Percentiles rank a stretch among this genome's conserved stretches.
phyloP scores from a whole-genome alignment of 2,797 vertebrate genomes.

The Amblyopsis hoosieri region DNA sequence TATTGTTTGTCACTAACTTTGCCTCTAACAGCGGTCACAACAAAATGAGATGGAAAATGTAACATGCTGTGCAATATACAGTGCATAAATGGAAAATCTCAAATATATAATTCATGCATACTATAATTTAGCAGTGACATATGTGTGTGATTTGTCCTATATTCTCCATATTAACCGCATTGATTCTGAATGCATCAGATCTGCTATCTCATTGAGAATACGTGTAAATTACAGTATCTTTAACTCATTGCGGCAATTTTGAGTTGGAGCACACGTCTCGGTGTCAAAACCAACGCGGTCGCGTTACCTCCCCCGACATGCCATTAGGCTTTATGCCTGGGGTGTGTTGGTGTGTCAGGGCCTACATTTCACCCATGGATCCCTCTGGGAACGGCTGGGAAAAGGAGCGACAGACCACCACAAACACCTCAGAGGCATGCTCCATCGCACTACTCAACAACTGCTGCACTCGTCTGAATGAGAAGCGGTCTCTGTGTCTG shows the following conservation, averaged over 20 bases:
- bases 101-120: too few species aligned
- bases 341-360: conserved; percentile 42
- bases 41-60: too few species aligned
- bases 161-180: conserved; percentile 29
- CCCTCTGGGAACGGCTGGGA: conserved; percentile 41
- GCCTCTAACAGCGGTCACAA: too few species aligned
- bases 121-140: too few species aligned
- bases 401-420: conserved; percentile 32
- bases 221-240: conserved; percentile 29
- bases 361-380: conserved; percentile 58
- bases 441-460: conserved; percentile 26
- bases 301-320: conserved; percentile 25
- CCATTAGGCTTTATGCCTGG: conserved; percentile 44
- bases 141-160: too few species aligned
- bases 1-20: too few species aligned
- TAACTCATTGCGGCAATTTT: conserved; percentile 40
- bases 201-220: conserved; percentile 4
- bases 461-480: conserved; percentile 38
- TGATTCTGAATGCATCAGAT: conserved; percentile 8
- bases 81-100: too few species aligned
- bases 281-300: conserved; percentile 57
- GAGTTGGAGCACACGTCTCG: conserved; percentile 44
- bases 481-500: conserved; percentile 20
- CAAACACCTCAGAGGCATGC: conserved; percentile 37
- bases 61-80: too few species aligned